phyloP scores from a whole-genome alignment of 2,888 invertebrate species.

The Chironomus tentans region DNA sequence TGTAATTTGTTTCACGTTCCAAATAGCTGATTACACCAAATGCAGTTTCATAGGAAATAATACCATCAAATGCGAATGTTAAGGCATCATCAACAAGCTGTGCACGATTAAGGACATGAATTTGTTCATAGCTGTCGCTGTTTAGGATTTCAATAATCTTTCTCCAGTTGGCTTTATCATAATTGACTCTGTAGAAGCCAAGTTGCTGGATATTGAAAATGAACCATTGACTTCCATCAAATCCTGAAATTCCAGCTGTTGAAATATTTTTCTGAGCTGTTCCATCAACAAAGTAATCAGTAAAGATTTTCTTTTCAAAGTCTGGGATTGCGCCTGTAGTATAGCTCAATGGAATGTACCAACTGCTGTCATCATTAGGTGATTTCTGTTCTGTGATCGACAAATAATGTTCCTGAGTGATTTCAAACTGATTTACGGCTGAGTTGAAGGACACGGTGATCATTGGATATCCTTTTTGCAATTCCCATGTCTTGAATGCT shows the following conservation, averaged over 20 bases:
- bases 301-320: neutral
- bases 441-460: slow-evolving; percentile 50
- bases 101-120: slow-evolving; percentile 50
- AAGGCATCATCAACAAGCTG: slow-evolving; percentile 62
- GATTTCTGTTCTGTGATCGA: neutral
- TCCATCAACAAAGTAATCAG: neutral
- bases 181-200: slow-evolving; percentile 25
- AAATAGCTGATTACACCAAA: slow-evolving; percentile 46
- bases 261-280: neutral
- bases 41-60: slow-evolving; percentile 42
- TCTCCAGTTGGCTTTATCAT: slow-evolving; percentile 19
- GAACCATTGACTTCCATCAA: slow-evolving; percentile 14
- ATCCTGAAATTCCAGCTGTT: neutral
- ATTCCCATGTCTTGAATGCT: slow-evolving; percentile 47
- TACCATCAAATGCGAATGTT: slow-evolving; percentile 49
- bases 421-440: neutral
- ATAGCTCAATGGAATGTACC: slow-evolving; percentile 20
- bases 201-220: slow-evolving; percentile 26
- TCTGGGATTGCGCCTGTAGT: neutral
- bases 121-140: slow-evolving; percentile 10
- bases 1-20: slow-evolving; percentile 50
- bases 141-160: neutral
- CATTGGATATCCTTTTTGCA: slow-evolving; percentile 67
- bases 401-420: slow-evolving; percentile 3
- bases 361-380: neutral